phyloP scores from a whole-genome alignment of 1,140 invertebrate species.

The Antheraea pernyi region DNA sequence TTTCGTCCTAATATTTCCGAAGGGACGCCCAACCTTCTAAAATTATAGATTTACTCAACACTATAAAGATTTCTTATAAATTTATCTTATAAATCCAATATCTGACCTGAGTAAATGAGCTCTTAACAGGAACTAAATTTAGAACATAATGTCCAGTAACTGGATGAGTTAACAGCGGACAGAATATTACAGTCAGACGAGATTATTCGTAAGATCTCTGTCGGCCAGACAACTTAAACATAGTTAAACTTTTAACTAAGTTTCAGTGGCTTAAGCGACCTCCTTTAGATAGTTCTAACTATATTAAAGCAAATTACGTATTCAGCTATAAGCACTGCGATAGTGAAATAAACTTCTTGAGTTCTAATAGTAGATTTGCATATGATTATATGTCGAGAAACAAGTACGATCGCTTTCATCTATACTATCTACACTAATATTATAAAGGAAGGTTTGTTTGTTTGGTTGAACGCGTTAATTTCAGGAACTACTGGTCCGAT shows the following conservation, averaged over 20 bases:
- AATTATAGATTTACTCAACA: too few relatives aligned
- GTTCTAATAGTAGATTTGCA: too few relatives aligned
- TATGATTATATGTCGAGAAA: too few relatives aligned
- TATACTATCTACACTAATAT: too few relatives aligned
- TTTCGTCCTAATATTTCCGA: too few relatives aligned
- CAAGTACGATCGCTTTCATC: too few relatives aligned
- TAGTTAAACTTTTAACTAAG: not conserved
- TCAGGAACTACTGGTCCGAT: too few relatives aligned
- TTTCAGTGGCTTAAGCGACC: not conserved
- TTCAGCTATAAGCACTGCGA: not conserved
- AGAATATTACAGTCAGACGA: not conserved
- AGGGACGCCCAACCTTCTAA: too few relatives aligned
- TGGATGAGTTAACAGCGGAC: not conserved
- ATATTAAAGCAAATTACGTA: not conserved
- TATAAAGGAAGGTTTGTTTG: too few relatives aligned
- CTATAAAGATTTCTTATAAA: not conserved
- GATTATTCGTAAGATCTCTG: not conserved
- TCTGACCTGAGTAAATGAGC: not conserved
- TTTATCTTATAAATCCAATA: not conserved
- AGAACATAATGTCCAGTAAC: not conserved
- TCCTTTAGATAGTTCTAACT: not conserved
- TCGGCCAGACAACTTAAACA: not conserved
- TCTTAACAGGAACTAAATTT: not conserved
- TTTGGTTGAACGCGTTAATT: too few relatives aligned
- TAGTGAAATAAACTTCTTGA: not conserved